phyloP scores from a whole-genome alignment of 2,113 vertebrate species.

The Bubo bubo region DNA sequence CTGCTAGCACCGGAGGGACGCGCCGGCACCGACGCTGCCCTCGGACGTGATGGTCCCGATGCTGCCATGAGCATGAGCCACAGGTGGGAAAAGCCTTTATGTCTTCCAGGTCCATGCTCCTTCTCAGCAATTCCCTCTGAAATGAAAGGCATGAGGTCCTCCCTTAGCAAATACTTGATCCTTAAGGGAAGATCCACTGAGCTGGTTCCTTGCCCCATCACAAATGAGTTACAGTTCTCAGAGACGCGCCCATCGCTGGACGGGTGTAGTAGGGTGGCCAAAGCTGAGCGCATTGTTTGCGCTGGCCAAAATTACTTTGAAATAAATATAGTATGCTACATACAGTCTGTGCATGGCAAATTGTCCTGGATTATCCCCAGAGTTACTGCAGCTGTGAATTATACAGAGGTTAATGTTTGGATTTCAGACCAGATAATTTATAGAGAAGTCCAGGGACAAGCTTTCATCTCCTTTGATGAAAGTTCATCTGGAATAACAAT shows the following conservation, averaged over 20 bases:
- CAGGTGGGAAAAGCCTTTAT: not conserved
- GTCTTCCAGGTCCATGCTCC: not conserved
- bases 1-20: rapidly evolving
- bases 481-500: not conserved
- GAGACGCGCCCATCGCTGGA: not conserved
- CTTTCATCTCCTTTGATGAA: not conserved
- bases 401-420: not conserved
- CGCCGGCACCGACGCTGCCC: rapidly evolving
- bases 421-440: not conserved
- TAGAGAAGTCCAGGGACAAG: not conserved
- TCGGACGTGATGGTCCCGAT: rapidly evolving
- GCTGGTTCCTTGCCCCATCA: not conserved
- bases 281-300: not conserved
- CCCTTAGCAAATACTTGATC: not conserved
- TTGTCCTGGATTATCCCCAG: not conserved
- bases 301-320: not conserved
- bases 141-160: rapidly evolving
- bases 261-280: not conserved
- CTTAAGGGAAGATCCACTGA: not conserved
- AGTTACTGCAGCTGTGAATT: not conserved
- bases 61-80: rapidly evolving
- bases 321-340: not conserved
- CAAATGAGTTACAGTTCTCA: not conserved
- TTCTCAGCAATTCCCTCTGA: not conserved
- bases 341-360: not conserved